phyloP scores from a whole-genome alignment of 2,797 vertebrate species.

The Zenarchopterus dispar region DNA sequence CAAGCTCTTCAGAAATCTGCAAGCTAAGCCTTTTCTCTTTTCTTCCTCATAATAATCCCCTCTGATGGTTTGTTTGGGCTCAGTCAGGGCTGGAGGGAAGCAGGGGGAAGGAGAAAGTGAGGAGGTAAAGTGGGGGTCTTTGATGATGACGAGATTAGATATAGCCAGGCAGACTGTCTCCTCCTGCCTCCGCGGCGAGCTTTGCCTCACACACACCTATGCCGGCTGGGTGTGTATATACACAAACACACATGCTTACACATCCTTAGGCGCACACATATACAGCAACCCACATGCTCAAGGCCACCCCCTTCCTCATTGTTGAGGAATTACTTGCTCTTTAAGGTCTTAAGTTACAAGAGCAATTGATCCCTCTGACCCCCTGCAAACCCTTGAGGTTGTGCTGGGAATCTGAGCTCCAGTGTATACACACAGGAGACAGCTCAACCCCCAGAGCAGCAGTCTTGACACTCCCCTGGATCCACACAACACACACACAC shows the following conservation, averaged over 20 bases:
- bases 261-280: conserved; percentile 45
- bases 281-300: conserved; percentile 55
- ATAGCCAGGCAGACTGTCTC: conserved; percentile 98
- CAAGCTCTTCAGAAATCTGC: conserved; percentile 71
- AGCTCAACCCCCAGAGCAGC: conserved; percentile 83
- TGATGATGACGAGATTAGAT: conserved; percentile 93
- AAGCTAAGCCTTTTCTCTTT: conserved; percentile 77
- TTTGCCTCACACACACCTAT: conserved; percentile 54
- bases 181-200: conserved; percentile 73
- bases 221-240: conserved; percentile 24
- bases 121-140: conserved; percentile 86
- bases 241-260: conserved; percentile 23
- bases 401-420: conserved; percentile 91
- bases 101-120: conserved; percentile 81
- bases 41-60: conserved; percentile 82
- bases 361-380: conserved; percentile 97
- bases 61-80: conserved; percentile 82
- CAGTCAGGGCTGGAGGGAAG: conserved; percentile 70
- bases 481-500: conserved; percentile 25
- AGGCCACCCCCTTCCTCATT: conserved; percentile 86
- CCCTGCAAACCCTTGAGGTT: conserved; percentile 89
- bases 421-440: conserved; percentile 91
- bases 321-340: conserved; percentile 94
- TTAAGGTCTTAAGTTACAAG: conserved; percentile 93
- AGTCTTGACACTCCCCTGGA: conserved; percentile 60